Percentiles rank a stretch among this genome's conserved stretches.
phyloP scores from a whole-genome alignment of 2,113 vertebrate genomes.

The Hiodon tergisus region DNA sequence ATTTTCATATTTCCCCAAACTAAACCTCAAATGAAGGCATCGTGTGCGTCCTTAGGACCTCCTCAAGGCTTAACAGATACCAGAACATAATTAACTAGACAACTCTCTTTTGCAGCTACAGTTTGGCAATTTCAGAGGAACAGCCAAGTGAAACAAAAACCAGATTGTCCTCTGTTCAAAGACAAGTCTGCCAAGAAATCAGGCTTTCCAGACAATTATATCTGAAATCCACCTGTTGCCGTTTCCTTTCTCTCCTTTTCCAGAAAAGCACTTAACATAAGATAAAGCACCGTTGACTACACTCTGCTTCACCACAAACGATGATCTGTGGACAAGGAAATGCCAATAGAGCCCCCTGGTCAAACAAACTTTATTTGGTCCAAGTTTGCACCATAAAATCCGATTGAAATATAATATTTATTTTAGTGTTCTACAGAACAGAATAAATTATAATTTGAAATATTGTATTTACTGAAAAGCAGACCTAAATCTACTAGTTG shows the following conservation, averaged over 20 bases:
- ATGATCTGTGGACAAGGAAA: background rate
- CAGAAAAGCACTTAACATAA: background rate
- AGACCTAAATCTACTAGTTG: too few species aligned
- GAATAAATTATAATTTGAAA: too few species aligned
- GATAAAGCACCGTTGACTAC: background rate
- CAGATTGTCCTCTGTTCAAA: slow-evolving; percentile 5
- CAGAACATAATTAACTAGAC: slow-evolving; percentile 6
- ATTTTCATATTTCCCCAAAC: background rate
- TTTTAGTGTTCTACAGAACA: too few species aligned
- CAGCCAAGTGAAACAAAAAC: slow-evolving; percentile 6
- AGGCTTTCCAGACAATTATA: slow-evolving; percentile 29
- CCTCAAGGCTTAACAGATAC: background rate
- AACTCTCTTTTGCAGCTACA: background rate
- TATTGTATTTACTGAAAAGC: too few species aligned
- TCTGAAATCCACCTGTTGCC: slow-evolving; percentile 28
- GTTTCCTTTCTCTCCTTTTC: slow-evolving; percentile 14
- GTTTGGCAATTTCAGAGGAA: background rate
- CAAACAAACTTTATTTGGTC: too few species aligned
- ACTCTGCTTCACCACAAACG: background rate
- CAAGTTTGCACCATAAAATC: too few species aligned
- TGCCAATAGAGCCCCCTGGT: slow-evolving; percentile 1
- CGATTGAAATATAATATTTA: too few species aligned
- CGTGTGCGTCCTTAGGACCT: background rate
- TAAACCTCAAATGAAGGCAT: background rate
- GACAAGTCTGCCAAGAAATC: background rate